Evolutionary conservation across 2,888 invertebrate genomes (phyloP).

Genomic region (Dasysyrphus tricinctus): DNA sequence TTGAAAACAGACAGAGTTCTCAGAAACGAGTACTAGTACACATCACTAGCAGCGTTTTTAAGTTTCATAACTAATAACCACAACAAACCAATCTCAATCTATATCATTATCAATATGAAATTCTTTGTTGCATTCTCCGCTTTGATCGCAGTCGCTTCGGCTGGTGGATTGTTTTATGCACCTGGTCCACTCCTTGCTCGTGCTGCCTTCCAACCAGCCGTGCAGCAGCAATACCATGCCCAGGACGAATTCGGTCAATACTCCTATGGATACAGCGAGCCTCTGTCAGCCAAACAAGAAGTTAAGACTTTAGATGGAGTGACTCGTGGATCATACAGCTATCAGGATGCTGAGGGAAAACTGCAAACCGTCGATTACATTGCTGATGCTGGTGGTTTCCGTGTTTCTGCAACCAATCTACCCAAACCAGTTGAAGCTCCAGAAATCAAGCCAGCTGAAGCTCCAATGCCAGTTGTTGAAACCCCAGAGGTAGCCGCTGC

Average conservation of each 20-base stretch:
- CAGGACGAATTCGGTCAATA: constrained; percentile 87
- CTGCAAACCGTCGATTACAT: constrained; percentile 86
- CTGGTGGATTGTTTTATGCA: constrained; percentile 77
- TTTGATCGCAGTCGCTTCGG: constrained; percentile 77
- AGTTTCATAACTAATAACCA: constrained; percentile 44
- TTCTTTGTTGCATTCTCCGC: constrained; percentile 78
- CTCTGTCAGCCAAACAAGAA: constrained; percentile 86
- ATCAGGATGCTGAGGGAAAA: constrained; percentile 86
- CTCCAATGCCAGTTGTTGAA: constrained; percentile 77
- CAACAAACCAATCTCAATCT: constrained; percentile 37
- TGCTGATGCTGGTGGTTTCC: constrained; percentile 86
- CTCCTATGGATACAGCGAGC: constrained; percentile 86
- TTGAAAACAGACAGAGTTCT: constrained; percentile 77
- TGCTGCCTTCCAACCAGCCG: constrained; percentile 80
- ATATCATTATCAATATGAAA: constrained; percentile 82
- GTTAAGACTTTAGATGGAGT: constrained; percentile 85
- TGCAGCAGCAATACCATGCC: constrained; percentile 85
- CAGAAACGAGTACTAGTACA: constrained; percentile 80
- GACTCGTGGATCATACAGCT: constrained; percentile 86
- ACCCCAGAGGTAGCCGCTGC: constrained; percentile 79
- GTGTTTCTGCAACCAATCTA: constrained; percentile 86
- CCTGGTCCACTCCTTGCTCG: constrained; percentile 77
- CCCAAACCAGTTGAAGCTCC: constrained; percentile 82
- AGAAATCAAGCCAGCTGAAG: constrained; percentile 60
- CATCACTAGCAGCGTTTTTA: constrained; percentile 78